These are phyloP conservation scores for Oligia strigilis DNA, from an alignment of 2,888 invertebrate species.

Conservation along the genomic window DNA sequence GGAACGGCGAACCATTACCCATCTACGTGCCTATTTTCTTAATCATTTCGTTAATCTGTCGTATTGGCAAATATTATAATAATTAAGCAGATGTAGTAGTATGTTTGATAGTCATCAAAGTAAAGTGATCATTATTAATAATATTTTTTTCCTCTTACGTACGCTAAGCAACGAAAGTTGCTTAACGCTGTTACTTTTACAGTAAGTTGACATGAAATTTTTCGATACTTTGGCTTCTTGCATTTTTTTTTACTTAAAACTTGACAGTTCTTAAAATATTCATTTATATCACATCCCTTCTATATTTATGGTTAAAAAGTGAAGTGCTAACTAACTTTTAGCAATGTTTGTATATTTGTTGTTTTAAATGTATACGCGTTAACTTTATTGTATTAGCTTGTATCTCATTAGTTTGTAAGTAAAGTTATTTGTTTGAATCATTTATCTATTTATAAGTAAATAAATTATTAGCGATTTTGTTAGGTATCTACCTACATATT, in stretches of 20 bases:
- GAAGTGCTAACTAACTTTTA: not conserved
- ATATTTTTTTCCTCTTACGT: not conserved
- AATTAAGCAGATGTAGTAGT: not conserved
- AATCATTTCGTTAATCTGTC: not conserved
- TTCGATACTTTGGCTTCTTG: not conserved
- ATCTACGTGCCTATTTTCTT: not conserved
- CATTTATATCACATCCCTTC: not conserved
- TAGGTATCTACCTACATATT: constrained; percentile 3
- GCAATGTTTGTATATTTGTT: constrained; percentile 27
- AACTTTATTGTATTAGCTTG: constrained; percentile 44
- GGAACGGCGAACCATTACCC: not conserved
- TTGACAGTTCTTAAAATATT: not conserved
- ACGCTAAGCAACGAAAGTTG: not conserved
- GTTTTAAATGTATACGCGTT: constrained; percentile 20
- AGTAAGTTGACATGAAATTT: not conserved
- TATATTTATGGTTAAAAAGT: not conserved
- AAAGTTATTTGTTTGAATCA: constrained; percentile 54
- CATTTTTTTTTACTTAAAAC: not conserved
- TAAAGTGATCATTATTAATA: not conserved
- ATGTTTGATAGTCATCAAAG: not conserved
- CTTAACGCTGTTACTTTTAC: not conserved
- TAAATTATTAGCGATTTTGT: constrained; percentile 19
- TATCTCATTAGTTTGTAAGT: constrained; percentile 70
- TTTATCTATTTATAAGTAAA: constrained; percentile 30
- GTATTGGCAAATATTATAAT: not conserved